A percentile compares a stretch with the other conserved stretches of the same genome.
These are phyloP conservation scores for Tangara arthus DNA, from an alignment of 2,797 vertebrate species.

Conservation along the genomic window DNA sequence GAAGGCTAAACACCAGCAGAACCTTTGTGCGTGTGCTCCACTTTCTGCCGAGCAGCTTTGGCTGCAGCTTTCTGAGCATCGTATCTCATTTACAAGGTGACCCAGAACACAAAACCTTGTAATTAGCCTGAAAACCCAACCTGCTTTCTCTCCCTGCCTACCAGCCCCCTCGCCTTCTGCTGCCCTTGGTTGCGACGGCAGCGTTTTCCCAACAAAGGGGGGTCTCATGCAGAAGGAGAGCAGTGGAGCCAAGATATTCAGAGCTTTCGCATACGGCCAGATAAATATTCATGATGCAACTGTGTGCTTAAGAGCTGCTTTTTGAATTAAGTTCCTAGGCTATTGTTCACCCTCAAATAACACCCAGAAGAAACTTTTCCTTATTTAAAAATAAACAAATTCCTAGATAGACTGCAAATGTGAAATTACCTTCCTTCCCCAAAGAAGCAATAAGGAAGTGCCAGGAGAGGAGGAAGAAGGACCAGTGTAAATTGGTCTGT, in stretches of 20 bases:
- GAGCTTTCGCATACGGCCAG: not conserved
- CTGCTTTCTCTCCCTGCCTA: slow-evolving; percentile 70
- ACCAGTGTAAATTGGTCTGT: not conserved
- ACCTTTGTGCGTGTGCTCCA: not conserved
- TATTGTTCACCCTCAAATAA: not conserved
- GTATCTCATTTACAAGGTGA: slow-evolving; percentile 68
- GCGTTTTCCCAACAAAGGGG: slow-evolving; percentile 78
- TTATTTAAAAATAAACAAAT: not conserved
- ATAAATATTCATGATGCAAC: slow-evolving; percentile 66
- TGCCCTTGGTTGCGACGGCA: slow-evolving; percentile 78
- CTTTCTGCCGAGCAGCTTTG: not conserved
- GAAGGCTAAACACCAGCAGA: not conserved
- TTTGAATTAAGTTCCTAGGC: slow-evolving; percentile 13
- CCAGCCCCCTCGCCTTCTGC: slow-evolving; percentile 77
- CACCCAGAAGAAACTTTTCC: not conserved
- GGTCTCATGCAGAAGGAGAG: slow-evolving; percentile 4
- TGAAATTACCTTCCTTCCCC: not conserved
- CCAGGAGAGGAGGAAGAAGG: not conserved
- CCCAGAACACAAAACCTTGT: slow-evolving; percentile 61
- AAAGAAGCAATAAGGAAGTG: not conserved
- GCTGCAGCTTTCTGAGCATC: slow-evolving; percentile 23
- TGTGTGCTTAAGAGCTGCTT: not conserved
- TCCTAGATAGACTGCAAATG: not conserved
- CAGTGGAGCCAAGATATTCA: not conserved
- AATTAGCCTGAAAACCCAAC: slow-evolving; percentile 71